These are phyloP conservation scores for Cheilosia pagana DNA, from an alignment of 2,888 invertebrate species.

Conservation along the genomic window DNA sequence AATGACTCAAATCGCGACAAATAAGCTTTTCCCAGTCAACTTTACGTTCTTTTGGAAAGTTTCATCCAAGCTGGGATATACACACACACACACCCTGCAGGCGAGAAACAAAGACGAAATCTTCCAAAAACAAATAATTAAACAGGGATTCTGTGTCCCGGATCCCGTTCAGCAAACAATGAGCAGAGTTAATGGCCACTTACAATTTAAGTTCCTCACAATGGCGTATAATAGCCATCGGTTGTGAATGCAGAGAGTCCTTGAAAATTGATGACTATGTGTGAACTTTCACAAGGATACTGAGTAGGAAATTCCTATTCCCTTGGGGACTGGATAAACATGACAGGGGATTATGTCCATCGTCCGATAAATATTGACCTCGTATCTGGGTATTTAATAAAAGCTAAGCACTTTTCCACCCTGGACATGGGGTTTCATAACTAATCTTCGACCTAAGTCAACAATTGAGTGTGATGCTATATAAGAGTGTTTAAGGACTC, in stretches of 20 bases:
- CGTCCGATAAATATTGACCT: constrained; percentile 74
- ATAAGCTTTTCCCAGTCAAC: constrained; percentile 65
- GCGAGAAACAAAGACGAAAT: constrained; percentile 23
- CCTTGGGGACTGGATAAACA: constrained; percentile 57
- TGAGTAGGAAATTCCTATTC: constrained; percentile 22
- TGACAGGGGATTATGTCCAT: constrained; percentile 68
- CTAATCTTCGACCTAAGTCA: constrained; percentile 60
- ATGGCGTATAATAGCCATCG: constrained; percentile 50
- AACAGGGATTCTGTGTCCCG: constrained; percentile 50
- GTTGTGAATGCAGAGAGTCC: constrained; percentile 39
- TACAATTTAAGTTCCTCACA: constrained; percentile 63
- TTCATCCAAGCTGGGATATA: background rate
- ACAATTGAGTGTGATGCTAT: constrained; percentile 39
- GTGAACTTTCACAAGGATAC: constrained; percentile 47
- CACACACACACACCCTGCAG: constrained; percentile 23
- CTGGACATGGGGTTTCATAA: constrained; percentile 36
- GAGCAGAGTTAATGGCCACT: constrained; percentile 61
- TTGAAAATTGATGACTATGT: constrained; percentile 72
- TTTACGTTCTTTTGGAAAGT: constrained; percentile 41
- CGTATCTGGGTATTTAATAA: constrained; percentile 65
- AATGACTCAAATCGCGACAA: constrained; percentile 68
- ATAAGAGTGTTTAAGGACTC: constrained; percentile 24
- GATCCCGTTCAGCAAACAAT: constrained; percentile 39
- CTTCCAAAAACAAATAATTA: constrained; percentile 70
- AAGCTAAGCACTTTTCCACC: constrained; percentile 69